phyloP scores from a whole-genome alignment of 2,888 invertebrate genomes.

The Bibio marci region DNA sequence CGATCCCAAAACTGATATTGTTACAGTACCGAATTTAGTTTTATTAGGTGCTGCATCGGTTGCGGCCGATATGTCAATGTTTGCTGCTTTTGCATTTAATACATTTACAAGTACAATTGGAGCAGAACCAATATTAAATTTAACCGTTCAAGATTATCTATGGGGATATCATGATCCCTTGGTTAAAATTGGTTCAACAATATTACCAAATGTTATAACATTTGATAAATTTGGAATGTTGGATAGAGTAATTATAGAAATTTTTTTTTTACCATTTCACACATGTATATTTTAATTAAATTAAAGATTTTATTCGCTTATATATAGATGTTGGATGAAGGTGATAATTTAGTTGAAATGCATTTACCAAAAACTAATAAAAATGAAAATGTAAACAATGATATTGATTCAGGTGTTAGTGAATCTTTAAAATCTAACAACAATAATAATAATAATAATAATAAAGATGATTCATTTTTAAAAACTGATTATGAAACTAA shows the following conservation, averaged over 20 bases:
- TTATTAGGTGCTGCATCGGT: slow-evolving; percentile 32
- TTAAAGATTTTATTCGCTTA: neutral
- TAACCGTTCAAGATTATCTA: slow-evolving; percentile 50
- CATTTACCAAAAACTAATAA: slow-evolving; percentile 22
- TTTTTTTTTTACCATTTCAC: neutral
- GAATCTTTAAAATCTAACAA: too few relatives aligned
- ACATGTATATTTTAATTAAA: neutral
- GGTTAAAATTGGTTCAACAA: slow-evolving; percentile 46
- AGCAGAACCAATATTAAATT: slow-evolving; percentile 42
- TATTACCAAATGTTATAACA: slow-evolving; percentile 63
- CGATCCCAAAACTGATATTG: slow-evolving; percentile 37
- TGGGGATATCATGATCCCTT: slow-evolving; percentile 71
- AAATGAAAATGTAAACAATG: too few relatives aligned
- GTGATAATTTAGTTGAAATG: slow-evolving; percentile 38
- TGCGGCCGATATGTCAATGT: slow-evolving; percentile 20
- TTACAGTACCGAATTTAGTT: slow-evolving; percentile 54
- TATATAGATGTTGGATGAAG: slow-evolving; percentile 43
- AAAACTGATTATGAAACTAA: too few relatives aligned
- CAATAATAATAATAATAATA: too few relatives aligned
- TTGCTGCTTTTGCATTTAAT: slow-evolving; percentile 40
- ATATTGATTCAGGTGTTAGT: too few relatives aligned
- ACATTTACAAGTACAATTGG: slow-evolving; percentile 37
- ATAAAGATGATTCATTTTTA: too few relatives aligned
- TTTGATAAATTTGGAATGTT: slow-evolving; percentile 66
- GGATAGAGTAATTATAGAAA: slow-evolving; percentile 45